A percentile compares a stretch with the other conserved stretches of the same genome.
These are phyloP conservation scores for Tetramorium parvispinum DNA, from an alignment of 1,140 invertebrate species.

Conservation along the genomic window DNA sequence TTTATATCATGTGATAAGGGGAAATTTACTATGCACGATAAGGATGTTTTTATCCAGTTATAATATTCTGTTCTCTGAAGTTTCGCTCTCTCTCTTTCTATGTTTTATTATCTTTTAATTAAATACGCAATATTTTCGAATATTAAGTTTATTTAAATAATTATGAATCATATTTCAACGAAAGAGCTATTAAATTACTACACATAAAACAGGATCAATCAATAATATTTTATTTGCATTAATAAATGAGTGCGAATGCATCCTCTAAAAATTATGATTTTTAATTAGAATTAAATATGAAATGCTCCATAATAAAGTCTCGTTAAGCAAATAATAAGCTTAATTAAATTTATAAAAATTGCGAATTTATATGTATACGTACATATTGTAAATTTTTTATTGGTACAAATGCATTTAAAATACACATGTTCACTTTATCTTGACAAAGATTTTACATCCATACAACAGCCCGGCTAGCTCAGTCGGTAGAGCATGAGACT, in stretches of 20 bases:
- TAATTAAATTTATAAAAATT: not conserved
- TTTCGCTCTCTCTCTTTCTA: not conserved
- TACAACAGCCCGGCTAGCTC: constrained; percentile 90
- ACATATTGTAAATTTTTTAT: not conserved
- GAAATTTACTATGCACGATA: not conserved
- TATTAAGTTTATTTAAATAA: constrained; percentile 3
- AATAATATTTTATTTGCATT: not conserved
- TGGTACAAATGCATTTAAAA: not conserved
- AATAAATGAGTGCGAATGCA: not conserved
- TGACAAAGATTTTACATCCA: fast-evolving
- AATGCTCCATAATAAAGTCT: not conserved
- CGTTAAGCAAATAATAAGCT: not conserved
- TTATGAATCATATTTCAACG: not conserved
- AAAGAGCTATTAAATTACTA: not conserved
- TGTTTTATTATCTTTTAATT: constrained; percentile 1
- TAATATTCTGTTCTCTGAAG: not conserved
- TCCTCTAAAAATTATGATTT: not conserved
- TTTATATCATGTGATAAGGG: not conserved
- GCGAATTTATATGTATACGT: not conserved
- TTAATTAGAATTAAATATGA: not conserved
- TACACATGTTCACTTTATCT: not conserved
- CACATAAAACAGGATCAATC: not conserved
- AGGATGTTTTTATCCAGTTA: not conserved
- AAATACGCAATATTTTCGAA: not conserved
- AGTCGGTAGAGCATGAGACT: constrained; percentile 97